Conservation (phyloP, 2,888 invertebrate species). For the Sericinus montela region DNA sequence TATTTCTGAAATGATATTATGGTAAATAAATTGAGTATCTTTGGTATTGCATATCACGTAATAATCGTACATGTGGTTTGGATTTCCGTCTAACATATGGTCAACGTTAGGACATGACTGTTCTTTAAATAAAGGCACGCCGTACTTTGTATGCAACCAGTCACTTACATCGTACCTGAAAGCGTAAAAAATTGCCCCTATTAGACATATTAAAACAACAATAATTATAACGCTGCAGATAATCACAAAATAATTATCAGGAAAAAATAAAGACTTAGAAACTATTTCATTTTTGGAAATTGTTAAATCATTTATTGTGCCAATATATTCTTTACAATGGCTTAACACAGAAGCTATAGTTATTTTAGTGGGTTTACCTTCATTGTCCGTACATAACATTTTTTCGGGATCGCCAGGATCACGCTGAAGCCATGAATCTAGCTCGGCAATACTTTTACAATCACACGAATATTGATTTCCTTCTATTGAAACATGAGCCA, state of each 20-base stretch:
- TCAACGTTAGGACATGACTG: slow-evolving; percentile 80
- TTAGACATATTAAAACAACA: slow-evolving; percentile 83
- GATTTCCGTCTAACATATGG: slow-evolving; percentile 81
- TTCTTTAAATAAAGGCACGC: slow-evolving; percentile 87
- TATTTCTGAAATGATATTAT: slow-evolving; percentile 84
- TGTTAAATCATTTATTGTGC: slow-evolving; percentile 65
- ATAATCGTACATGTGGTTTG: slow-evolving; percentile 89
- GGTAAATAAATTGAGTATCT: slow-evolving; percentile 85
- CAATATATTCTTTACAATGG: slow-evolving; percentile 82
- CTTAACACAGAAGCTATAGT: slow-evolving; percentile 76
- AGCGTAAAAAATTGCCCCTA: slow-evolving; percentile 85
- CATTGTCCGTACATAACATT: slow-evolving; percentile 83
- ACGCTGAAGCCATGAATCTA: slow-evolving; percentile 83
- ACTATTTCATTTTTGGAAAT: slow-evolving; percentile 73
- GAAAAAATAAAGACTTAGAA: slow-evolving; percentile 81
- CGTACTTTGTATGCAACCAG: slow-evolving; percentile 89
- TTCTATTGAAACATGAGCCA: slow-evolving; percentile 84
- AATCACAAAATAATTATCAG: slow-evolving; percentile 86
- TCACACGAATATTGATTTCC: slow-evolving; percentile 92
- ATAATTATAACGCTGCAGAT: slow-evolving; percentile 85
- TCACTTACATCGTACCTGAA: slow-evolving; percentile 88
- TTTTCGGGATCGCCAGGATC: slow-evolving; percentile 84
- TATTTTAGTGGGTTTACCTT: slow-evolving; percentile 71
- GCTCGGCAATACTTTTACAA: slow-evolving; percentile 84
- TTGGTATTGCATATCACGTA: slow-evolving; percentile 92